Evolutionary conservation across 1,140 invertebrate genomes (phyloP).

Genomic region (Trichonephila clavipes): DNA sequence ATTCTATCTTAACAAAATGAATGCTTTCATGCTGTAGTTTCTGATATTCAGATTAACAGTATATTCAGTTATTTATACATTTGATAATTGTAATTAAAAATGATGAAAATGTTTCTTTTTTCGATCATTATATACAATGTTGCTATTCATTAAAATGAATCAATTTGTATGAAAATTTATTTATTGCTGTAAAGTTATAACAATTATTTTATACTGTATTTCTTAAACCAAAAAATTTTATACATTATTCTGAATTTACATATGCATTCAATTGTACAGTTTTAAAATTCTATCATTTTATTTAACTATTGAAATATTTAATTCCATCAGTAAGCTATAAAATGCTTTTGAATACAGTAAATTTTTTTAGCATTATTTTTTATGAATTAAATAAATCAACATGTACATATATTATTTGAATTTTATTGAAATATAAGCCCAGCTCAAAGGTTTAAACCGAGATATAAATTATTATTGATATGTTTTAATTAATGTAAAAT

Average conservation of each 20-base stretch:
- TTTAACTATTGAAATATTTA: too few relatives aligned
- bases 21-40: conserved; percentile 59
- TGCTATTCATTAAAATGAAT: neutral
- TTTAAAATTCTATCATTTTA: too few relatives aligned
- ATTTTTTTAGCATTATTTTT: too few relatives aligned
- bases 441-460: neutral
- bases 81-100: neutral
- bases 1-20: conserved; percentile 34
- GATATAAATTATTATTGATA: neutral
- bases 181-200: neutral
- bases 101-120: neutral
- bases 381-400: too few relatives aligned
- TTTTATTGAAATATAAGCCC: too few relatives aligned
- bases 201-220: neutral
- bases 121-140: neutral
- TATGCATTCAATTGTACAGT: too few relatives aligned
- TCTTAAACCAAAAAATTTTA: neutral
- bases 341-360: too few relatives aligned
- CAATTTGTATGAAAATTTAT: neutral
- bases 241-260: neutral
- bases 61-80: neutral
- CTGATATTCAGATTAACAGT: conserved; percentile 63
- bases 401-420: too few relatives aligned
- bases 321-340: too few relatives aligned
- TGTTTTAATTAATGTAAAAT: neutral